These are phyloP conservation scores for Physeter macrocephalus DNA, from an alignment of 2,113 vertebrate genomes.

Conservation along the genomic window DNA sequence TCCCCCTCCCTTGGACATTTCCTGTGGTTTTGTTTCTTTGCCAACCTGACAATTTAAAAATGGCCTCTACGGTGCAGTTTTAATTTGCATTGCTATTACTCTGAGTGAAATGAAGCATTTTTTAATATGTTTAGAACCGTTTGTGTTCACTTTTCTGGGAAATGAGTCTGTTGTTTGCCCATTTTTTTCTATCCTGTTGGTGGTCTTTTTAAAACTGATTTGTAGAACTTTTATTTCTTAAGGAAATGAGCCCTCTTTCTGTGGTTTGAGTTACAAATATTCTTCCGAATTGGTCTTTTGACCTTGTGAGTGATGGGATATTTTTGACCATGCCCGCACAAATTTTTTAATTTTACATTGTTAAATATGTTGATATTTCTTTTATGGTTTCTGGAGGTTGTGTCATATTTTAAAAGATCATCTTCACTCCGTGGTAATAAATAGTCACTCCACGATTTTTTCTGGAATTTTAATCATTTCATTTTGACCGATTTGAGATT, in stretches of 20 bases:
- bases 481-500: not conserved
- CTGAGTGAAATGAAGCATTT: not conserved
- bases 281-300: not conserved
- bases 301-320: too few species aligned
- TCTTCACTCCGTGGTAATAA: not conserved
- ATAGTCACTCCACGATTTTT: not conserved
- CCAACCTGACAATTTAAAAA: not conserved
- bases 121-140: too few species aligned
- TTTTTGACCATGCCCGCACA: too few species aligned
- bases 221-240: too few species aligned
- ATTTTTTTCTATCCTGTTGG: not conserved
- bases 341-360: not conserved
- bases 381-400: not conserved
- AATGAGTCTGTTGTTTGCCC: fast-evolving
- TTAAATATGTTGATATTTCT: not conserved
- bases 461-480: not conserved
- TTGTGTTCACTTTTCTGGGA: not conserved
- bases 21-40: not conserved
- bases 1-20: not conserved
- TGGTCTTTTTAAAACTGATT: not conserved
- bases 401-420: not conserved
- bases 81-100: not conserved
- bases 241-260: not conserved
- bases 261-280: not conserved
- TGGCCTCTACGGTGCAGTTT: fast-evolving